Conservation (phyloP, 1,140 invertebrate species). For the Eciton burchellii region DNA sequence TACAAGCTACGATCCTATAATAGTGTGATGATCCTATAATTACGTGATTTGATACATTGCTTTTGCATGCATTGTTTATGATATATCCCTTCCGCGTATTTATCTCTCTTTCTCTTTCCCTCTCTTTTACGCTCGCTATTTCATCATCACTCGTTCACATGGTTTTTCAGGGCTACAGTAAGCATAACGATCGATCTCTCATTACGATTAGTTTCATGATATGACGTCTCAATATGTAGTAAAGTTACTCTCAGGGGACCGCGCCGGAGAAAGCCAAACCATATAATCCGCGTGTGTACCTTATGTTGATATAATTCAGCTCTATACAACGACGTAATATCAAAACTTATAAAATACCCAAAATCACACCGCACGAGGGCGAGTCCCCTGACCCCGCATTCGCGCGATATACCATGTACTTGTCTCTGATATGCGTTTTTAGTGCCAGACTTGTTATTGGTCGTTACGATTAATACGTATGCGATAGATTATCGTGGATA, state of each 20-base stretch:
- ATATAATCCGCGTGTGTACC: slow-evolving; percentile 68
- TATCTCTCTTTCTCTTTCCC: not conserved
- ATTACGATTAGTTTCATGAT: slow-evolving; percentile 81
- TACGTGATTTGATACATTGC: slow-evolving; percentile 84
- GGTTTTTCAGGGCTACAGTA: slow-evolving; percentile 79
- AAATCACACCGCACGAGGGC: slow-evolving; percentile 76
- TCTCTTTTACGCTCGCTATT: slow-evolving; percentile 68
- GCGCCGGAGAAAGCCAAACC: slow-evolving; percentile 74
- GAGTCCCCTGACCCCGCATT: slow-evolving; percentile 79
- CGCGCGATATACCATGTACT: slow-evolving; percentile 73
- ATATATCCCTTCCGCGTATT: slow-evolving; percentile 74
- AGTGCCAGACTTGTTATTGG: slow-evolving; percentile 83
- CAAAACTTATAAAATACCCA: slow-evolving; percentile 85
- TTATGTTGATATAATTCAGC: slow-evolving; percentile 77
- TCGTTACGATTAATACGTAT: slow-evolving; percentile 77
- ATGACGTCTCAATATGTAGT: slow-evolving; percentile 83
- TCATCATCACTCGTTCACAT: slow-evolving; percentile 69
- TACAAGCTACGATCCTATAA: slow-evolving; percentile 81
- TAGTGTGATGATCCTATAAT: too few species aligned
- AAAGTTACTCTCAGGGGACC: slow-evolving; percentile 79
- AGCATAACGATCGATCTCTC: slow-evolving; percentile 83
- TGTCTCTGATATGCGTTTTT: slow-evolving; percentile 84
- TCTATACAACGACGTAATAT: slow-evolving; percentile 81
- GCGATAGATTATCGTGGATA: slow-evolving; percentile 64
- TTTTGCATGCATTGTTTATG: slow-evolving; percentile 84